Base-by-base conservation (phyloP, 2,888 invertebrate genomes). In the Colletes collaris region DNA sequence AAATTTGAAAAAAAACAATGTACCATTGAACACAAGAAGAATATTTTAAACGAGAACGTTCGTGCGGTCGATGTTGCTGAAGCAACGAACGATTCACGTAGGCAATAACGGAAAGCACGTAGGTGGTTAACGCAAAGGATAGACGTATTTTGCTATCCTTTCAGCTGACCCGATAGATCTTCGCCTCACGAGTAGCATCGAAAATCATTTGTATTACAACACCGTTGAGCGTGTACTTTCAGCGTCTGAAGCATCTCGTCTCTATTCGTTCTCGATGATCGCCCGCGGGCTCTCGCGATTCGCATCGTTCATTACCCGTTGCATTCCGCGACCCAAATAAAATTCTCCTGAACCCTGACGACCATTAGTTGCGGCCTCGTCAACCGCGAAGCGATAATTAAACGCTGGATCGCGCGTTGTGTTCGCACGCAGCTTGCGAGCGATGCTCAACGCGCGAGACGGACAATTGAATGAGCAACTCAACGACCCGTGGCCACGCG, bases 281-380 rank as follows among this genome's bases (percentile, higher is more conserved):
- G 44, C 10, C 59, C 46, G 4, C 3, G 0, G 35, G 52, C 64
- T 64, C 74, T 49, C 59, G 76, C 52, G 49, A 59, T 19, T 59
- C 64, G 44, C 35, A 16, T 35, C 58, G 58, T 58, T 64, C 16
- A 46, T 73, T 75, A 52, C 49, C 44, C 64, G 46, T 59, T 74
- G 44, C 27, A 53, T 52, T 63, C 11, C 37, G 8, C 50, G 0
- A 46, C 37, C n/a, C 40, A 46, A 37, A 74, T 58, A 60, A 73
- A 74, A 60, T 13, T 53, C 35, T 49, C 35, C 13, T 16, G 44
- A 56, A 40, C 62, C 49, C 35, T 35, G 53, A 16, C 59, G 7
- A 37, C 53, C 53, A 66, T 76, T 66, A 75, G 74, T 75, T 53
- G 65, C 19, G 19, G 13, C 19, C 49, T 49, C 19, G 56, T 66